Conservation (phyloP, 2,888 invertebrate species). For the Camptogramma bilineatum region DNA sequence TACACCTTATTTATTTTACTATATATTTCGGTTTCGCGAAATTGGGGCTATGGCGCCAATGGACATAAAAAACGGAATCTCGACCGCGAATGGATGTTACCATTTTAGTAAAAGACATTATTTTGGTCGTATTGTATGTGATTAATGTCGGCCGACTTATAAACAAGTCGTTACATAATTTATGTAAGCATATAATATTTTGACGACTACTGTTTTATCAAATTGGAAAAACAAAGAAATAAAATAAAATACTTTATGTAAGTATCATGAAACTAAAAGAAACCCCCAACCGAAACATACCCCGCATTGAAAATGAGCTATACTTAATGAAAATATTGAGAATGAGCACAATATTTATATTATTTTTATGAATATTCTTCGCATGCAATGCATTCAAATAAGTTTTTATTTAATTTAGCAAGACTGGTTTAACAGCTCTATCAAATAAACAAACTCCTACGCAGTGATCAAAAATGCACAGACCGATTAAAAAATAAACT, state of each 20-base stretch:
- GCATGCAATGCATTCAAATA: conserved; percentile 34
- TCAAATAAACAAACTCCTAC: conserved; percentile 54
- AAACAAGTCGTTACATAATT: conserved; percentile 59
- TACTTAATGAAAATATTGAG: background rate
- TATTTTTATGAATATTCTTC: conserved; percentile 8
- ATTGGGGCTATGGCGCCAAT: conserved; percentile 42
- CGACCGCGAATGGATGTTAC: conserved; percentile 40
- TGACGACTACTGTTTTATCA: conserved; percentile 45
- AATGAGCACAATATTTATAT: background rate
- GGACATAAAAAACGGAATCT: conserved; percentile 46
- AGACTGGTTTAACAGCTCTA: conserved; percentile 35
- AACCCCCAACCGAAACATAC: no score
- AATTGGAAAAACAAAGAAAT: conserved; percentile 19
- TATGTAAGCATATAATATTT: conserved; percentile 46
- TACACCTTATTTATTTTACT: conserved; percentile 17
- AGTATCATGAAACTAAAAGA: background rate
- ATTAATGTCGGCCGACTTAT: conserved; percentile 55
- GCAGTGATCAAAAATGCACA: conserved; percentile 41
- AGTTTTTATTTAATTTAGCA: conserved; percentile 33
- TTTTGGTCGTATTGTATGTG: conserved; percentile 36
- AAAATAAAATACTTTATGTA: conserved; percentile 1
- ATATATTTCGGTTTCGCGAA: conserved; percentile 17
- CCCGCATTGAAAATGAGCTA: no score
- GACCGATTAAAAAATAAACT: conserved; percentile 37
- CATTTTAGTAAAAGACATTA: conserved; percentile 44